Evolutionary conservation across 2,797 vertebrate genomes (phyloP).

Genomic region (Urophycis tenuis): DNA sequence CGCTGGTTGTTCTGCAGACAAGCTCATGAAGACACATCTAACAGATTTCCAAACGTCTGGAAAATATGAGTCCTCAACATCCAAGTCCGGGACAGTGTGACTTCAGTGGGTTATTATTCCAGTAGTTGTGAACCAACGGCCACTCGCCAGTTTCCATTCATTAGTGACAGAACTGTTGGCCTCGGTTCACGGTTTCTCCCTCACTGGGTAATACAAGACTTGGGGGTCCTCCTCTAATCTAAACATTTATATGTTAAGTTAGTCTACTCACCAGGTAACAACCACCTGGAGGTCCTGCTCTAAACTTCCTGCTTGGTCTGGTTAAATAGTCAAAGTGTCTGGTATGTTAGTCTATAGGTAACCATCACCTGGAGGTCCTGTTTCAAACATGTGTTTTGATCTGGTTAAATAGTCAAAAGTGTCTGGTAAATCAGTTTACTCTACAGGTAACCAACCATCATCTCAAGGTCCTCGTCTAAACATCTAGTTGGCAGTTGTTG

Average conservation of each 20-base stretch:
- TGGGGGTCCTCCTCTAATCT: background rate
- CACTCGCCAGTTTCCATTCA: background rate
- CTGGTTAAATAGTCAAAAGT: background rate
- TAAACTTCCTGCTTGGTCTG: no score
- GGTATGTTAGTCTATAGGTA: background rate
- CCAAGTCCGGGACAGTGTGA: constrained; percentile 13
- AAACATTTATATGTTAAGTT: background rate
- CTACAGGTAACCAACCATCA: constrained; percentile 3
- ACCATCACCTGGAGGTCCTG: background rate
- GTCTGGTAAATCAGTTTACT: background rate
- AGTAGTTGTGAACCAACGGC: background rate
- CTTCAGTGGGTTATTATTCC: background rate
- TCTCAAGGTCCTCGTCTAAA: background rate
- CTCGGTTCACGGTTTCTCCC: background rate
- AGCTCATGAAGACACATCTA: background rate
- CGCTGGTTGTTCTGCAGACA: background rate
- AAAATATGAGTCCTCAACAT: constrained; percentile 45
- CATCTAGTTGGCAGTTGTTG: background rate
- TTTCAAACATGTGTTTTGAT: background rate
- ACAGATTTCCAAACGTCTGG: constrained; percentile 42
- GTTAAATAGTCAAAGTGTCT: no score
- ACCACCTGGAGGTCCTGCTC: constrained; percentile 2
- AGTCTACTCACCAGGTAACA: constrained; percentile 1
- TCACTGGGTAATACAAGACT: background rate
- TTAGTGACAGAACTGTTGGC: background rate